A percentile compares a stretch with the other conserved stretches of the same genome.
Evolutionary conservation across 64 coral and sea anemone genomes (phyloP).

Genomic region (Platygyra sinensis): DNA sequence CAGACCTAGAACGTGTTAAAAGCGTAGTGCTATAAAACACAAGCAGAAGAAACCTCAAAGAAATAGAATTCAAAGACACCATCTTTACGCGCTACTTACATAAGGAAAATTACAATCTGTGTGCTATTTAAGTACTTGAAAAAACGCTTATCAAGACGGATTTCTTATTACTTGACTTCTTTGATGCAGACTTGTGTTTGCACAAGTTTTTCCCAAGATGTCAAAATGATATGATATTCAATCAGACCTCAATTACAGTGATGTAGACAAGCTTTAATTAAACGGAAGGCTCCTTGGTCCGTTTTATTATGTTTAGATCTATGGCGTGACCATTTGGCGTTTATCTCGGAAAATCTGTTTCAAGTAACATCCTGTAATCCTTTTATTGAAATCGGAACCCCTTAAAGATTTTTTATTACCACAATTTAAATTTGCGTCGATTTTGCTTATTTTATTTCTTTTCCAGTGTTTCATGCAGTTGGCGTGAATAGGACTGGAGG

Average conservation of each 20-base stretch:
- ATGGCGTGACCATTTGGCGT: background rate
- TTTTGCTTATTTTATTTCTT: background rate
- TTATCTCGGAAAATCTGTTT: background rate
- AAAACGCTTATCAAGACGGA: slow-evolving; percentile 18
- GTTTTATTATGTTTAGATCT: background rate
- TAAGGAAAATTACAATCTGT: background rate
- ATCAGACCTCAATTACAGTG: slow-evolving; percentile 1
- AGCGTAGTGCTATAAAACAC: background rate
- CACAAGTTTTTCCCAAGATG: background rate
- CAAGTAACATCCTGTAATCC: slow-evolving; percentile 6
- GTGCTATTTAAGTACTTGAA: slow-evolving; percentile 18
- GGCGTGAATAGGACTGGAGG: too few relatives aligned
- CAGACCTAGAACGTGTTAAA: background rate
- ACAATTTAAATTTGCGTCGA: background rate
- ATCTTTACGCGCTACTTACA: background rate
- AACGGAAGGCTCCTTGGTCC: background rate
- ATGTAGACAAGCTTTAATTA: slow-evolving; percentile 5
- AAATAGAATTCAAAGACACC: background rate
- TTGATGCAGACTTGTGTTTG: background rate
- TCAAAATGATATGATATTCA: background rate
- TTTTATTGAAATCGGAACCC: background rate
- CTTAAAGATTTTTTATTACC: background rate
- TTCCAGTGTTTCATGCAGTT: too few relatives aligned
- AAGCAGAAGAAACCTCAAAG: slow-evolving; percentile 4
- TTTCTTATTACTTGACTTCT: background rate